Base-by-base conservation (phyloP, 2,888 invertebrate species). In the Apodemia zela region DNA sequence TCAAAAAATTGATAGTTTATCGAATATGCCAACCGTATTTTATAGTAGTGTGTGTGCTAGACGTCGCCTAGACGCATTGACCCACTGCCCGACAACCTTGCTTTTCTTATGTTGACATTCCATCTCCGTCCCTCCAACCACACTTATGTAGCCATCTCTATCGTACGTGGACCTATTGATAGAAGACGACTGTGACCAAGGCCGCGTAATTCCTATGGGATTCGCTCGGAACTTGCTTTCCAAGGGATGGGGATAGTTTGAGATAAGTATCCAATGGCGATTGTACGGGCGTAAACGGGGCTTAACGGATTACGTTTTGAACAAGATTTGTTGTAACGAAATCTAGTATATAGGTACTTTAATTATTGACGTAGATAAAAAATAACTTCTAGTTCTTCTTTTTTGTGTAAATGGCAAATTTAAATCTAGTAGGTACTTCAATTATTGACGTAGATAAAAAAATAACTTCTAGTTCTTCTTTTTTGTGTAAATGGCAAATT, bases 41-140 rank as follows among this genome's bases (percentile, higher is more conserved):
- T 69, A 61, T 67, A 67, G 68, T 73, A 78, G 89, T 90, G 90
- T 89, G 90, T 68, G 87, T 84, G 75, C 88, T 89, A 91, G 91
- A 91, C 91, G 79, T 70, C 77, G 82, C 81, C 91, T 91, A 91
- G 91, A 91, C 91, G 77, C 72, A 75, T 76, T 90, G 91, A 91
- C 91, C 91, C 85, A 91, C 84, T 89, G 88, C 80, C 87, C 86
- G 86, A 71, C 81, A 88, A 88, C 89, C 89, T 91, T 89, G 88
- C 80, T 71, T 86, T 86, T 89, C 90, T 90, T 89, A 87, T 89
- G 90, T 89, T 90, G 76, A 88, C 84, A 54, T 73, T 88, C 81
- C 67, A 64, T 83, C 80, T 68, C 76, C 61, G 69, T 87, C 86
- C 71, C 82, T 74, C 82, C 79, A 81, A 74, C 64, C 51, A 45